phyloP scores from a whole-genome alignment of 1,140 invertebrate genomes.

The Penaeus chinensis region DNA sequence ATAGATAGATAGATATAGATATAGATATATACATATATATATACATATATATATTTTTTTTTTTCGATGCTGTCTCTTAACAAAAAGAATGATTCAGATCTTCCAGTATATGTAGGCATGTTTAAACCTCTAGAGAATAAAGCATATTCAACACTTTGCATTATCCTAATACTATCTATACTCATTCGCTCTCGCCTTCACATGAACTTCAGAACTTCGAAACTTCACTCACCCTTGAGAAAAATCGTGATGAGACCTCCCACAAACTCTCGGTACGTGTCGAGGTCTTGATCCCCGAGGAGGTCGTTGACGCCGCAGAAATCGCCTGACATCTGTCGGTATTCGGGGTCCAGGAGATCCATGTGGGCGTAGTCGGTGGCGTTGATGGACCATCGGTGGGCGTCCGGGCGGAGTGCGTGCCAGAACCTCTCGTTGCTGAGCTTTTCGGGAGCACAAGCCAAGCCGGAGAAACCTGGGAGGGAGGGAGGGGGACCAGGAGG shows the following conservation, averaged over 20 bases:
- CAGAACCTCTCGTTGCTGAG: conserved; percentile 63
- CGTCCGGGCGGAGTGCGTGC: conserved; percentile 53
- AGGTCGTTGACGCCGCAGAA: conserved; percentile 31
- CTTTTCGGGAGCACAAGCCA: conserved; percentile 61
- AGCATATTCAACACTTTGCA: no score
- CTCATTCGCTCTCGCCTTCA: no score
- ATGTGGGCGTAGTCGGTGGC: conserved; percentile 63
- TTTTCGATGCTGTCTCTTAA: no score
- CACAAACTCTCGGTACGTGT: background rate
- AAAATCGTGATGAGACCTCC: conserved; percentile 19
- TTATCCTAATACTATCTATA: no score
- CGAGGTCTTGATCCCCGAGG: background rate
- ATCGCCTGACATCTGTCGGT: conserved; percentile 18
- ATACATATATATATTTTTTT: no score
- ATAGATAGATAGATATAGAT: no score
- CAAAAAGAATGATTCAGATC: no score
- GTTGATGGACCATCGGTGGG: conserved; percentile 63
- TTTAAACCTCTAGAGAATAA: no score
- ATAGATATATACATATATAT: no score
- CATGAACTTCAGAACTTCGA: no score
- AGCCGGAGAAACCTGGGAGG: conserved; percentile 2
- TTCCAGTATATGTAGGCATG: no score
- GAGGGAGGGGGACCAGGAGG: background rate
- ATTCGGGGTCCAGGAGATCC: conserved; percentile 62
- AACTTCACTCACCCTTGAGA: conserved; percentile 17